These are phyloP conservation scores for Strigops habroptila DNA, from an alignment of 2,113 vertebrate species.

Conservation along the genomic window DNA sequence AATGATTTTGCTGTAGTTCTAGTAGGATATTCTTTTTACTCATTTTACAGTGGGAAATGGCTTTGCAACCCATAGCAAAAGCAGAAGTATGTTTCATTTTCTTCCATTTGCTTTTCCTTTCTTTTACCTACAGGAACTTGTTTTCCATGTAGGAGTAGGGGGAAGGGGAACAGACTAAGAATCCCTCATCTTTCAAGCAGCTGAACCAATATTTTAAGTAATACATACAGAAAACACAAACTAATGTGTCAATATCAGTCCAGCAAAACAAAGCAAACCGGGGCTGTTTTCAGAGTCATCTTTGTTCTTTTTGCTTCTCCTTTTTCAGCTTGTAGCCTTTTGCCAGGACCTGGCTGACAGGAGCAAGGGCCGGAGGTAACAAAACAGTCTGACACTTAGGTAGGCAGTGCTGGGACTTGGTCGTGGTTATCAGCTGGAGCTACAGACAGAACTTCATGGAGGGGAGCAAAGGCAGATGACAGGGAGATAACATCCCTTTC, in stretches of 20 bases:
- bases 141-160: not conserved
- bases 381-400: not conserved
- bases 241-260: not conserved
- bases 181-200: not conserved
- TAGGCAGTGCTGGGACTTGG: not conserved
- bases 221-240: not conserved
- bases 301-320: not conserved
- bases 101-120: not conserved
- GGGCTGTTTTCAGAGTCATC: not conserved
- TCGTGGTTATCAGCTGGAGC: not conserved
- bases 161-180: not conserved
- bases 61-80: not conserved
- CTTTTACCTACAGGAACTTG: not conserved
- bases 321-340: not conserved
- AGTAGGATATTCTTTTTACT: not conserved
- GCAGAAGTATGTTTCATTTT: not conserved
- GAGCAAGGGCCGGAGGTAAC: not conserved
- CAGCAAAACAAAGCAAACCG: not conserved
- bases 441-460: too few species aligned
- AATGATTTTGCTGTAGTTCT: not conserved
- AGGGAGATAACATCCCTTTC: not conserved
- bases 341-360: not conserved
- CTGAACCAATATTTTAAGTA: not conserved
- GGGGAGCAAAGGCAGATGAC: not conserved
- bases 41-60: not conserved